phyloP scores from a whole-genome alignment of 2,888 invertebrate species.

The Drosophila rellima region DNA sequence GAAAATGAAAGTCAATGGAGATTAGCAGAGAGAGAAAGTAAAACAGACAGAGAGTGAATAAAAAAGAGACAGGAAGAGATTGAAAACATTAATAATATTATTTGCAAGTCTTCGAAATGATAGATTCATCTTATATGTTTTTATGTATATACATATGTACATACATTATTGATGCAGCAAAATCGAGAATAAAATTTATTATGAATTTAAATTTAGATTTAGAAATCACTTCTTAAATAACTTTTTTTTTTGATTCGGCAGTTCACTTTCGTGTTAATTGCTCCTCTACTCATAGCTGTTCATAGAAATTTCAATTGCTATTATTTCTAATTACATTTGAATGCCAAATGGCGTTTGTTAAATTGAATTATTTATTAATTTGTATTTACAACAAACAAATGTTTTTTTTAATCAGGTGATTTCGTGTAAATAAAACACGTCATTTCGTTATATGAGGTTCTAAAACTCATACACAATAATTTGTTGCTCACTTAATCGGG shows the following conservation, averaged over 20 bases:
- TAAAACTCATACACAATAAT: conserved; percentile 17
- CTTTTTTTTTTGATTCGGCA: too few relatives aligned
- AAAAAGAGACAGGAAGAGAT: not conserved
- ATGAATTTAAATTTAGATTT: not conserved
- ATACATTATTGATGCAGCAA: not conserved
- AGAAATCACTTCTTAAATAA: too few relatives aligned
- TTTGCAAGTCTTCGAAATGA: not conserved
- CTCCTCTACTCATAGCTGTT: not conserved
- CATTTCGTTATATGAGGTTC: conserved; percentile 20
- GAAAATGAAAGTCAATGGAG: conserved; percentile 19
- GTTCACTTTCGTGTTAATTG: not conserved
- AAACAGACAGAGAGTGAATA: not conserved
- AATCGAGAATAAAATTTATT: not conserved
- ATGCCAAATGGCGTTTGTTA: not conserved
- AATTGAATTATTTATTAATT: not conserved
- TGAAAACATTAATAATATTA: not conserved
- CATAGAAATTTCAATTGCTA: not conserved
- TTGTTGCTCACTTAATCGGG: conserved; percentile 15
- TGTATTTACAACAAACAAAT: not conserved
- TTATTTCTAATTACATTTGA: not conserved
- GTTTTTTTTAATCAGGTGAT: not conserved
- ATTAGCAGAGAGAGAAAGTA: not conserved
- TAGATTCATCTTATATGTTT: not conserved
- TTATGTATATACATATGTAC: not conserved
- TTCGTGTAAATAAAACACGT: conserved; percentile 6